These are phyloP conservation scores for Pomacea canaliculata DNA, from an alignment of 2,888 invertebrate genomes.

Conservation along the genomic window DNA sequence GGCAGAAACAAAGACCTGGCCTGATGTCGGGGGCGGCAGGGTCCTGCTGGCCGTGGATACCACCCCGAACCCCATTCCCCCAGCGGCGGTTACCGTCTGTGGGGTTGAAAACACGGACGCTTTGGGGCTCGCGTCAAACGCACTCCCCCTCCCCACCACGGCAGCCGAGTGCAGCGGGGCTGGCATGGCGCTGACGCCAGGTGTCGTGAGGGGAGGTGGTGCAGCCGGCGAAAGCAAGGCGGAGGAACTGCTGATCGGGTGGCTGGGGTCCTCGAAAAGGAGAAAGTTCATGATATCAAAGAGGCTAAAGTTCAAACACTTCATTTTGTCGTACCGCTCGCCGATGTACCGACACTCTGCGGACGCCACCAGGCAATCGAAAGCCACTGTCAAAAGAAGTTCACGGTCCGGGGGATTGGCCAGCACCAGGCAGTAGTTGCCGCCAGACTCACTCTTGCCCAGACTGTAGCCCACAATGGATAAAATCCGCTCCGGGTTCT, in stretches of 20 bases:
- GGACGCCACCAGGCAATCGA: slow-evolving; percentile 21
- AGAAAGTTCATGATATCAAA: slow-evolving; percentile 15
- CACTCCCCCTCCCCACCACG: background rate
- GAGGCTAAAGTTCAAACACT: slow-evolving; percentile 11
- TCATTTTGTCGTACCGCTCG: slow-evolving; percentile 20
- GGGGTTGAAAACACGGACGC: background rate
- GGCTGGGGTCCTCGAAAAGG: background rate
- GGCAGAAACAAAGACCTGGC: background rate
- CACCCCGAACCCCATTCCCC: slow-evolving; percentile 15
- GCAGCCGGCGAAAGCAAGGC: background rate
- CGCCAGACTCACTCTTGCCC: background rate
- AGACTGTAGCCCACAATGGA: slow-evolving; percentile 12
- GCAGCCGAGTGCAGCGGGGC: no score
- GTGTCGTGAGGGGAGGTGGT: background rate
- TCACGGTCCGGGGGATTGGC: slow-evolving; percentile 1
- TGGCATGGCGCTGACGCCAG: no score
- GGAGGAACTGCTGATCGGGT: background rate
- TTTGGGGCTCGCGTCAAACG: background rate
- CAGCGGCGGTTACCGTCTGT: slow-evolving; percentile 1
- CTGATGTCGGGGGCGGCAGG: no score
- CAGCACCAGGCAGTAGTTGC: slow-evolving; percentile 4
- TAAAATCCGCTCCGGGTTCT: slow-evolving; percentile 15
- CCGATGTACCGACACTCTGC: slow-evolving; percentile 8
- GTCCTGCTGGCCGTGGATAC: background rate
- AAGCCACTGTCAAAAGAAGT: slow-evolving; percentile 10